These are phyloP conservation scores for Tenthredo distinguenda DNA, from an alignment of 2,888 invertebrate species.

Conservation along the genomic window DNA sequence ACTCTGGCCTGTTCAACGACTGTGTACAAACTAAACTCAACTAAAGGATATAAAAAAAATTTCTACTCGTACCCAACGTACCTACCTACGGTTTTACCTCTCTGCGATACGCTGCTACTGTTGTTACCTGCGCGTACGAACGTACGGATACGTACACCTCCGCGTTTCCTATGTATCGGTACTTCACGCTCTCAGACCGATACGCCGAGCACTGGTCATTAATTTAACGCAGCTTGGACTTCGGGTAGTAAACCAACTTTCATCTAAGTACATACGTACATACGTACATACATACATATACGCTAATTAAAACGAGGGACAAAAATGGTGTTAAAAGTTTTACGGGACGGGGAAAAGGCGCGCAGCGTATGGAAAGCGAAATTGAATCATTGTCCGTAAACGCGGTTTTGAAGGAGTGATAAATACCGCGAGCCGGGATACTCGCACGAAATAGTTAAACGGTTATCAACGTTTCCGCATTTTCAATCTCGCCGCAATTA, in stretches of 20 bases:
- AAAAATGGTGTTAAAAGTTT: background rate
- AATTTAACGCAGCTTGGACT: background rate
- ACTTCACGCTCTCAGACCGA: background rate
- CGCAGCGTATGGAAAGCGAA: no score
- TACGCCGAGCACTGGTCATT: background rate
- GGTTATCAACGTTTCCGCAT: background rate
- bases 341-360: no score
- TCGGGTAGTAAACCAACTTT: background rate
- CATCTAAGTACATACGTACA: background rate
- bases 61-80: background rate
- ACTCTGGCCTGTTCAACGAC: background rate
- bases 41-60: background rate
- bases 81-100: background rate
- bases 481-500: background rate
- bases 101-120: background rate
- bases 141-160: background rate
- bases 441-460: background rate
- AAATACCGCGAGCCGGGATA: background rate
- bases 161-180: background rate
- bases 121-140: background rate
- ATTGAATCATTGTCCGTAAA: background rate
- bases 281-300: background rate
- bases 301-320: background rate
- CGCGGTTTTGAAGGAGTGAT: background rate
- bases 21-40: background rate